Evolutionary conservation across 1,140 invertebrate genomes (phyloP).

Genomic region (Bombus breviceps): DNA sequence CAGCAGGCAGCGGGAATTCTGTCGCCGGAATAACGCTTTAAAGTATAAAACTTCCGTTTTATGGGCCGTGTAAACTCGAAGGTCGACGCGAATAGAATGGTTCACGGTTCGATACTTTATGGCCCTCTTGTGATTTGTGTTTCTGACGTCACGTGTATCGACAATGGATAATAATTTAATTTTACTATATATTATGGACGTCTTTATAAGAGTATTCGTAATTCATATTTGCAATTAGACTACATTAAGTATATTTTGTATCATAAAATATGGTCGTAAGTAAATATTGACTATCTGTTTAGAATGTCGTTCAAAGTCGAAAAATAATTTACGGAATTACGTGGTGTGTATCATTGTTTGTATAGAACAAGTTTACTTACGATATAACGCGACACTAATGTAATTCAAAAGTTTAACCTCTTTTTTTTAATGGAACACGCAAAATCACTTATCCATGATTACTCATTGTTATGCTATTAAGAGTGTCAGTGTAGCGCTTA

Average conservation of each 20-base stretch:
- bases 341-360: not conserved
- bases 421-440: not conserved
- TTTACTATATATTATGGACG: not conserved
- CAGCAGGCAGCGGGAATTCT: not conserved
- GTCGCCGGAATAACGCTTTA: not conserved
- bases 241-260: not conserved
- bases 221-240: not conserved
- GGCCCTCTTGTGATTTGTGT: not conserved
- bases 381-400: not conserved
- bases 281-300: not conserved
- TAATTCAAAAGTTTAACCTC: not conserved
- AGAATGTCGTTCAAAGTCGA: not conserved
- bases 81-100: not conserved
- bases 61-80: not conserved
- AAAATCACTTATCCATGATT: not conserved
- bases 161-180: not conserved
- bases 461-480: not conserved
- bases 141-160: not conserved
- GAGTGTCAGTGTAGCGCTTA: not conserved
- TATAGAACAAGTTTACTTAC: no score
- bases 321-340: not conserved
- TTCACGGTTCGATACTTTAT: not conserved
- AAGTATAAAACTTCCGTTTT: not conserved
- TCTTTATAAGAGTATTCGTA: not conserved
- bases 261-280: not conserved